These are phyloP conservation scores for Pomacea canaliculata DNA, from an alignment of 2,888 invertebrate genomes.

Conservation along the genomic window DNA sequence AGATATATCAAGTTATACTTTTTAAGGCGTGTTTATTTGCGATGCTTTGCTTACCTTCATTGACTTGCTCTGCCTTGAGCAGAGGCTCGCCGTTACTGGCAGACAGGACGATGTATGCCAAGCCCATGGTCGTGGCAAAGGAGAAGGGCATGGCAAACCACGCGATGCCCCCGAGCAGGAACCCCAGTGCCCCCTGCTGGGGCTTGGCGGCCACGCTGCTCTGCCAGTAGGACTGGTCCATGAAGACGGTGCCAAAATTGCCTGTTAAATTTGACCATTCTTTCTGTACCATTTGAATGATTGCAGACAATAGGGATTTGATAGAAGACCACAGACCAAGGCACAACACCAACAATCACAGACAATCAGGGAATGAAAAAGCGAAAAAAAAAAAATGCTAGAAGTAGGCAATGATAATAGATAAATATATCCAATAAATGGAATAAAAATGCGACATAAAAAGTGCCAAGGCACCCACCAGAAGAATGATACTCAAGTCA, in stretches of 20 bases:
- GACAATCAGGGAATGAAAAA: background rate
- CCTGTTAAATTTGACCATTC: constrained; percentile 45
- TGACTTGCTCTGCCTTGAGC: constrained; percentile 51
- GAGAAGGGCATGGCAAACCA: constrained; percentile 70
- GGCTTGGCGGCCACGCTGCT: constrained; percentile 69
- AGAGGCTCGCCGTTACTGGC: constrained; percentile 52
- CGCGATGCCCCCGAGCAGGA: constrained; percentile 65
- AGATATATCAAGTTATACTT: too few relatives aligned
- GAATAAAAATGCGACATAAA: too few relatives aligned
- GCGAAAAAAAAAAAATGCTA: background rate
- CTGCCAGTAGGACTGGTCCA: constrained; percentile 71
- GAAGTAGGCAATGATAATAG: background rate
- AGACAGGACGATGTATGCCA: constrained; percentile 65
- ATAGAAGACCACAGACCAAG: too few relatives aligned
- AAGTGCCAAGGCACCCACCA: too few relatives aligned
- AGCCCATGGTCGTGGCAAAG: constrained; percentile 68
- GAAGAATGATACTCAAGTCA: too few relatives aligned
- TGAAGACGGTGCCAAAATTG: constrained; percentile 69
- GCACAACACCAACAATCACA: background rate
- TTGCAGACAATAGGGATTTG: background rate
- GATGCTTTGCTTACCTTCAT: constrained; percentile 46
- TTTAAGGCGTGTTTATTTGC: too few relatives aligned
- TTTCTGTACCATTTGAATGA: background rate
- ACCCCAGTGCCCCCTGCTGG: constrained; percentile 66
- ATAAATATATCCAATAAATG: too few relatives aligned